Percentiles rank a stretch among this genome's conserved stretches.
These are phyloP conservation scores for Argyra leucocephala DNA, from an alignment of 2,888 invertebrate species.

Conservation along the genomic window DNA sequence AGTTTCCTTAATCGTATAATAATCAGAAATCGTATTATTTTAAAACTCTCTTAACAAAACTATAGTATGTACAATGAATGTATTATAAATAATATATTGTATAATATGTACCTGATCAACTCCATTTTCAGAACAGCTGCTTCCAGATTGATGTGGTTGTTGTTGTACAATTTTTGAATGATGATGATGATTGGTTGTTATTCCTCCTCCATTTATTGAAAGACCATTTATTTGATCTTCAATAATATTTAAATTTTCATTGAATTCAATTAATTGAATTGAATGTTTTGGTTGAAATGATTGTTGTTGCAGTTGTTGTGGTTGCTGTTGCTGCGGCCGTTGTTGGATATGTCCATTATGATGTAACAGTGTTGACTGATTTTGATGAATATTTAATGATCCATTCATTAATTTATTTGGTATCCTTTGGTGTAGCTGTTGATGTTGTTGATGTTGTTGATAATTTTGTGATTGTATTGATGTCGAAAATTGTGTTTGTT, in stretches of 20 bases:
- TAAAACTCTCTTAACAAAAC: too few species aligned
- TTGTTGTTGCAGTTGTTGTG: slow-evolving; percentile 21
- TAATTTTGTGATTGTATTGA: too few species aligned
- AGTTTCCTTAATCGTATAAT: too few species aligned
- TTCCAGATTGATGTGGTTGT: slow-evolving; percentile 15
- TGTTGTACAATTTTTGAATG: slow-evolving; percentile 10
- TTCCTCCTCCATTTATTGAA: slow-evolving; percentile 19
- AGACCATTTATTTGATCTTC: slow-evolving; percentile 20
- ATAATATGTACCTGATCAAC: neutral
- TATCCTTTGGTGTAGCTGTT: slow-evolving; percentile 17
- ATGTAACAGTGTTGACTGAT: slow-evolving; percentile 15
- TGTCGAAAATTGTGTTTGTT: slow-evolving; percentile 16
- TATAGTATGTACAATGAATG: too few species aligned
- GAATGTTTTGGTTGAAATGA: slow-evolving; percentile 16
- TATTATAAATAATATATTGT: neutral
- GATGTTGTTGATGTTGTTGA: slow-evolving; percentile 17
- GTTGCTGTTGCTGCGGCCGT: slow-evolving; percentile 15
- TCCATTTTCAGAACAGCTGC: slow-evolving; percentile 21
- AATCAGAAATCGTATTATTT: too few species aligned
- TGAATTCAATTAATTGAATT: slow-evolving; percentile 26
- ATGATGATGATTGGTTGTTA: slow-evolving; percentile 19
- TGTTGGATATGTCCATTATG: slow-evolving; percentile 14
- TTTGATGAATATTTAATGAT: slow-evolving; percentile 11
- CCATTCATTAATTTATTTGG: neutral
- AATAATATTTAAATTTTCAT: slow-evolving; percentile 30